Evolutionary conservation across 2,797 vertebrate species (phyloP), one percentile per base, ranked within the genome.

Genomic region (Xiphorhynchus erythropygius): DNA sequence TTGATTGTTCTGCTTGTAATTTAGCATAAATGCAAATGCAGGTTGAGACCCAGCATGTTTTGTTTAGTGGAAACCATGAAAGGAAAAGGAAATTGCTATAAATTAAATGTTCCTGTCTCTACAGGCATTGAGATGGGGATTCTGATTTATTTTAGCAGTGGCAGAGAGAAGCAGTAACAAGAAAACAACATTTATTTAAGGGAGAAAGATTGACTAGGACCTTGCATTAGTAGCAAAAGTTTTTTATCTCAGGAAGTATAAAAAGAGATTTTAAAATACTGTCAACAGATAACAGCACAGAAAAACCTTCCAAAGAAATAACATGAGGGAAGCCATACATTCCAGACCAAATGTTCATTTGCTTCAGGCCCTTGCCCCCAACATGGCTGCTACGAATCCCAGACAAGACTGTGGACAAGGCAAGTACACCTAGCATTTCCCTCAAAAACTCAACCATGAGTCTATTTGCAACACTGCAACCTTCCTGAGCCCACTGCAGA

Each of bases 101-200:
- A 98, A 98, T 97, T 97, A 97, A 97, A 97, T 95, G 93, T 93
- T 96, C 83, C 93, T 96, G 76, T 97, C 96, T 97, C 93, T 97
- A 95, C 87, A 92, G 93, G 92, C 88, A 95, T 83, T 84, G 94
- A 97, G 88, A 96, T 96, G 95, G 89, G 91, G 81, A 80, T 96
- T 96, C 92, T 94, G 93, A 97, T 96, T 97, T 95, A 97, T 97
- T 96, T 96, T 74, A 37, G 14, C 84, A 23, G 24, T 65, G 39
- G 42, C 65, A 96, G 69, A 90, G 87, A 97, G 93, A 93, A 60
- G 64, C 91, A 95, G 76, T 91, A 95, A 94, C 84, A 96, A 76
- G 42, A 88, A 87, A 97, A 11, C 37, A 93, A 9, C 59, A 91
- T 76, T 92, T 87, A 93, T 97, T 95, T 90, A 79, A 91, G 87